Percentiles rank a stretch among this genome's conserved stretches.
phyloP scores from a whole-genome alignment of 2,797 vertebrate species.

The Ambastaia sidthimunki region DNA sequence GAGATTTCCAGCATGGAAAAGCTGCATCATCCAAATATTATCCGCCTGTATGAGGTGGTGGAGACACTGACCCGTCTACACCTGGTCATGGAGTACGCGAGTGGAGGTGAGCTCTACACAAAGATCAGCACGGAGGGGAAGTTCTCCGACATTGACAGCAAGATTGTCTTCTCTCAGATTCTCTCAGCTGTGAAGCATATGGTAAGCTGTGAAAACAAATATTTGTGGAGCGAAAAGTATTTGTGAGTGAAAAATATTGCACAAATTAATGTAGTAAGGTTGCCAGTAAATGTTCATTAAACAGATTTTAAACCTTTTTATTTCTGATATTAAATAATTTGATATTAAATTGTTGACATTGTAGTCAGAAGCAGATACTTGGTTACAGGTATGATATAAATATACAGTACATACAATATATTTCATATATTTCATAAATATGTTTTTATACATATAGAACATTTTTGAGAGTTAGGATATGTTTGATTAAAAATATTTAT shows the following conservation, averaged over 20 bases:
- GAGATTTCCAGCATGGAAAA: conserved; percentile 99
- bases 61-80: conserved; percentile 94
- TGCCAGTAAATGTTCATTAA: not conserved
- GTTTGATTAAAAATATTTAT: not conserved
- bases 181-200: conserved; percentile 97
- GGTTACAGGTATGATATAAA: too few relatives aligned
- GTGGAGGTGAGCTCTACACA: conserved; percentile 94
- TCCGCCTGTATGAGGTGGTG: conserved; percentile 97
- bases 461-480: not conserved
- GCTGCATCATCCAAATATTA: conserved; percentile 95
- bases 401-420: too few relatives aligned
- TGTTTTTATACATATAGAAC: not conserved
- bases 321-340: not conserved
- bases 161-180: conserved; percentile 93
- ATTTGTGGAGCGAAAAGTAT: not conserved
- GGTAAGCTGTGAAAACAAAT: conserved; percentile 76
- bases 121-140: conserved; percentile 93
- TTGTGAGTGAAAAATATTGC: not conserved
- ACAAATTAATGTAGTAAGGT: not conserved
- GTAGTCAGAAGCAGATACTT: not conserved
- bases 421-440: too few relatives aligned
- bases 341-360: not conserved
- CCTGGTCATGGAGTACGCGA: conserved; percentile 95
- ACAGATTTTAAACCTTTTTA: not conserved
- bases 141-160: conserved; percentile 87